phyloP scores from a whole-genome alignment of 2,888 invertebrate species.

The Perizoma affinitatum region DNA sequence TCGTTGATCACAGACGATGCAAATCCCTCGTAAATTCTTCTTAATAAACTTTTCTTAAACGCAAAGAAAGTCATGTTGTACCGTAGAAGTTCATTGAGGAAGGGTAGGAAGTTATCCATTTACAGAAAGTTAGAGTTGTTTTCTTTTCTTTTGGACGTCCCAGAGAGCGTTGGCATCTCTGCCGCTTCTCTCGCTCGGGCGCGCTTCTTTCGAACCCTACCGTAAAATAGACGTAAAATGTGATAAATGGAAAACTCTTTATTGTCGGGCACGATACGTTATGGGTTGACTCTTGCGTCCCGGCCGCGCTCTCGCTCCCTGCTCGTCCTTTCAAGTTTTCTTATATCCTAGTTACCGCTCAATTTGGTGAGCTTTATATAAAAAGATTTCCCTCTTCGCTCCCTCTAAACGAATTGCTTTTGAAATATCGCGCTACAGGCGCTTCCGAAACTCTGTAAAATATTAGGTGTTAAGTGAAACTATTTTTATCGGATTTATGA shows the following conservation, averaged over 20 bases:
- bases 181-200: conserved; percentile 67
- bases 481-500: conserved; percentile 44
- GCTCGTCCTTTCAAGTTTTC: conserved; percentile 78
- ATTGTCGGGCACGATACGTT: conserved; percentile 75
- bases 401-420: conserved; percentile 65
- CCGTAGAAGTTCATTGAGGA: conserved; percentile 69
- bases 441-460: conserved; percentile 52
- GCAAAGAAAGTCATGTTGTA: conserved; percentile 55
- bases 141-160: conserved; percentile 77
- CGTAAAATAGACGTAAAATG: conserved; percentile 83
- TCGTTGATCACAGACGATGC: not conserved
- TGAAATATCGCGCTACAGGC: conserved; percentile 61
- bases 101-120: conserved; percentile 76
- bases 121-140: conserved; percentile 75
- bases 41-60: conserved; percentile 12
- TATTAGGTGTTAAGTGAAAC: conserved; percentile 43
- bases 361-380: conserved; percentile 72
- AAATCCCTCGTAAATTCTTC: conserved; percentile 1
- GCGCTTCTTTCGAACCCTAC: conserved; percentile 74
- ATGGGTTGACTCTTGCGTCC: conserved; percentile 67
- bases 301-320: conserved; percentile 52
- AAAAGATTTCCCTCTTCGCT: conserved; percentile 63
- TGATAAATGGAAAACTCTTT: conserved; percentile 84
- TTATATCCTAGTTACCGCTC: conserved; percentile 78
- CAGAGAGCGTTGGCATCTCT: conserved; percentile 67